Percentiles rank a stretch among this genome's conserved stretches.
Conservation (phyloP, 2,888 invertebrate species). For the Luperina nickerlii region DNA sequence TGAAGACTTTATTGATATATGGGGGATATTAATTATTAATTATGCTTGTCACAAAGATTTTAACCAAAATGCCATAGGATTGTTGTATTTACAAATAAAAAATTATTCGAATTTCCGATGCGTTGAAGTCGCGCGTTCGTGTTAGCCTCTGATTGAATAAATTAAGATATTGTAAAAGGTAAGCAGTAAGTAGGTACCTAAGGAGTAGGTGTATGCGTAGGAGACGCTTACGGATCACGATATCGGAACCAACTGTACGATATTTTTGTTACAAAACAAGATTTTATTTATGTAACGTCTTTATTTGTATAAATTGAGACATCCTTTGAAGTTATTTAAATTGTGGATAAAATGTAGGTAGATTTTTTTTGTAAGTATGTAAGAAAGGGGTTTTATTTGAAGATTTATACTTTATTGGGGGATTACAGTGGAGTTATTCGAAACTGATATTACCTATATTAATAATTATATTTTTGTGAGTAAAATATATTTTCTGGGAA, state of each 20-base stretch:
- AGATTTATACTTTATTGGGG: neutral
- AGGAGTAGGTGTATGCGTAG: constrained; percentile 78
- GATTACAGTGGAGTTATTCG: constrained; percentile 14
- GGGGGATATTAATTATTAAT: neutral
- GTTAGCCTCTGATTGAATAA: constrained; percentile 47
- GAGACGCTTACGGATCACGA: constrained; percentile 64
- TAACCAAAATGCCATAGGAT: no score
- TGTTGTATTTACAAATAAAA: neutral
- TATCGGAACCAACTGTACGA: constrained; percentile 63
- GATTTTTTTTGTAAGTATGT: neutral
- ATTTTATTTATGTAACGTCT: constrained; percentile 68
- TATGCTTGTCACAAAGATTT: neutral
- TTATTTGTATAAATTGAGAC: constrained; percentile 67
- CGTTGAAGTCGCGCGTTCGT: neutral
- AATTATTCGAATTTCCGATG: neutral
- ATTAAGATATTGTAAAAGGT: constrained; percentile 70
- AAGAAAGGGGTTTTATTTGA: neutral
- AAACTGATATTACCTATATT: constrained; percentile 8
- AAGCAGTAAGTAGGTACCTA: constrained; percentile 57
- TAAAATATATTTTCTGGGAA: neutral
- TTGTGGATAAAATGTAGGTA: constrained; percentile 38
- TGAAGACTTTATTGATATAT: neutral
- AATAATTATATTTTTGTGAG: neutral
- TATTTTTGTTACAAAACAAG: constrained; percentile 61
- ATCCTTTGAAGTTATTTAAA: constrained; percentile 54